Conservation (phyloP, 2,113 vertebrate species). For the Grammomys dolichurus region DNA sequence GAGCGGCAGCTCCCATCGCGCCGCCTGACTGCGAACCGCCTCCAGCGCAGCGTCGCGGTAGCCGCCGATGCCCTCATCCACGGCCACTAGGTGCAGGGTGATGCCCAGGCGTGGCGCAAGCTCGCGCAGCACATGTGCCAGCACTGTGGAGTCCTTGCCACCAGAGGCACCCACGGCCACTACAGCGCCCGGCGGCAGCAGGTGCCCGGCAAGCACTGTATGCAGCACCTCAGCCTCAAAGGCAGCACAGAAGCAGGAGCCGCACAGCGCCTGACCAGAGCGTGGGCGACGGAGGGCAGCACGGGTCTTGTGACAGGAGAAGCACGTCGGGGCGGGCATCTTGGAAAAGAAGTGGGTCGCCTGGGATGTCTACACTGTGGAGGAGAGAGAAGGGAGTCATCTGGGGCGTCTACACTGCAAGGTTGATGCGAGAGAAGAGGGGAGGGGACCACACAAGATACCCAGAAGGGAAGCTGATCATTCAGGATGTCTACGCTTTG, state of each 20-base stretch:
- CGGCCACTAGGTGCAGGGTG: slow-evolving; percentile 90
- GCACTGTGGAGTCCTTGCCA: slow-evolving; percentile 94
- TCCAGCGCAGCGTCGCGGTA: slow-evolving; percentile 93
- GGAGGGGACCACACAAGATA: background rate
- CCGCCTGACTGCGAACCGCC: slow-evolving; percentile 91
- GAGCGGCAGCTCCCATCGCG: slow-evolving; percentile 91
- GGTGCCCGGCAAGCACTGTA: slow-evolving; percentile 87
- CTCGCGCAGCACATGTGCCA: slow-evolving; percentile 91
- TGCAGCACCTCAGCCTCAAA: slow-evolving; percentile 94
- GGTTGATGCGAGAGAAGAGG: background rate
- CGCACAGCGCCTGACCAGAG: slow-evolving; percentile 91
- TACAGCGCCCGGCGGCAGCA: slow-evolving; percentile 89
- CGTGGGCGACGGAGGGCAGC: slow-evolving; percentile 84
- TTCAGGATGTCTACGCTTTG: background rate
- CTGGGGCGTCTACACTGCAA: accelerated
- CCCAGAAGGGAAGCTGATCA: background rate
- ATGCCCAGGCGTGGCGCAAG: slow-evolving; percentile 90
- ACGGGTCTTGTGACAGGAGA: slow-evolving; percentile 75
- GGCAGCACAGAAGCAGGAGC: slow-evolving; percentile 91
- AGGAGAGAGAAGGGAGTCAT: background rate
- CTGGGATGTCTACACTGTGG: background rate
- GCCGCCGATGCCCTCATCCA: slow-evolving; percentile 91
- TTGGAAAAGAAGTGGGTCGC: background rate
- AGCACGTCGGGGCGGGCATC: slow-evolving; percentile 88
- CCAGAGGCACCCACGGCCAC: slow-evolving; percentile 93